Evolutionary conservation across 2,888 invertebrate genomes (phyloP).

Genomic region (Archips xylosteana): DNA sequence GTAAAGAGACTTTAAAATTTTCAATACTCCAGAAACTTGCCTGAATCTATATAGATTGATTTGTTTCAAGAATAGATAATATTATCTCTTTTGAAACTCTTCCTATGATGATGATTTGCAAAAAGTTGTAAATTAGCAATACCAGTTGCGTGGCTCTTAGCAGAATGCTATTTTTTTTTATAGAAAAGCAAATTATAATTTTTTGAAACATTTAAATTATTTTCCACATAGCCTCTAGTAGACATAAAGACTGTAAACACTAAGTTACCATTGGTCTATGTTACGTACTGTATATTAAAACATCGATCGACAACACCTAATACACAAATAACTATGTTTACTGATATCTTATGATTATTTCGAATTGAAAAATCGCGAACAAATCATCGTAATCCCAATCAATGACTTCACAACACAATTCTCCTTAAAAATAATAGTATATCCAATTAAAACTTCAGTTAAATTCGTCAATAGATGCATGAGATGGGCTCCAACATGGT

Average conservation of each 20-base stretch:
- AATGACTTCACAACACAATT: slow-evolving; percentile 39
- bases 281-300: slow-evolving; percentile 60
- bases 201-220: neutral
- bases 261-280: slow-evolving; percentile 62
- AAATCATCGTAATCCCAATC: slow-evolving; percentile 27
- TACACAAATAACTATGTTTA: slow-evolving; percentile 63
- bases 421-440: slow-evolving; percentile 36
- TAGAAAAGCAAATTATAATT: no score
- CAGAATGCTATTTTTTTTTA: no score
- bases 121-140: neutral
- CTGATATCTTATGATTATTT: slow-evolving; percentile 49
- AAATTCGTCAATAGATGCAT: slow-evolving; percentile 40
- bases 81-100: no score
- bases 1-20: no score
- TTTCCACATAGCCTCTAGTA: slow-evolving; percentile 13
- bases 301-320: slow-evolving; percentile 76
- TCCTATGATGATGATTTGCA: neutral
- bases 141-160: neutral
- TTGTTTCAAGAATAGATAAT: no score
- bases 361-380: slow-evolving; percentile 26
- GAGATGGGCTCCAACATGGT: slow-evolving; percentile 25
- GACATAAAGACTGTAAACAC: slow-evolving; percentile 25
- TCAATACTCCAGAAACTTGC: no score
- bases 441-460: slow-evolving; percentile 40
- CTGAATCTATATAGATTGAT: no score